phyloP scores from a whole-genome alignment of 2,113 vertebrate genomes.

The Macroglossus sobrinus region DNA sequence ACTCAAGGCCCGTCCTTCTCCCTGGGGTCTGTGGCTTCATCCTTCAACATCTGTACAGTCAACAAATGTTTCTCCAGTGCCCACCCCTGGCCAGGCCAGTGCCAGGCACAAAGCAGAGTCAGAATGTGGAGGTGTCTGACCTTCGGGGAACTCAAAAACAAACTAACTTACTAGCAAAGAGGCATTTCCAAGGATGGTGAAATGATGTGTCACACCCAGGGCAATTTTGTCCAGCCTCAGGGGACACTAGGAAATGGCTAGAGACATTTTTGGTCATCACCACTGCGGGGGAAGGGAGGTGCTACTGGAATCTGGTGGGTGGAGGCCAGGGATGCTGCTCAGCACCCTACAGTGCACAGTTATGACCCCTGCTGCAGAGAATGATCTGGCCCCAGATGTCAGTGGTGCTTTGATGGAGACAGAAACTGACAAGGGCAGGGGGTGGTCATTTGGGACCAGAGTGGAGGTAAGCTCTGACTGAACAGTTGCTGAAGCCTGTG shows the following conservation, averaged over 20 bases:
- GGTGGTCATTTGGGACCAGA: no score
- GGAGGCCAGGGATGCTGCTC: neutral
- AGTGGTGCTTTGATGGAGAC: neutral
- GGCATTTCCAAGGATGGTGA: neutral
- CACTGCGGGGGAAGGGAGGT: neutral
- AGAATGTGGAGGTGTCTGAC: neutral
- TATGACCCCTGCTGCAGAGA: neutral
- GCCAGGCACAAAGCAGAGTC: no score
- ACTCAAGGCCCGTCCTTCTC: neutral
- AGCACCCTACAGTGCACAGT: fast-evolving
- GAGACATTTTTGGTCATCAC: neutral
- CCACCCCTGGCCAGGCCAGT: neutral
- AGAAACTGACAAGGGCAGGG: neutral
- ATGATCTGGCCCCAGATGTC: neutral
- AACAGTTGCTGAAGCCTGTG: neutral
- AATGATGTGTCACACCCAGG: neutral
- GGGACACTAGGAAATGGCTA: neutral
- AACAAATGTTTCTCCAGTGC: neutral
- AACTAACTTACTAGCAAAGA: neutral
- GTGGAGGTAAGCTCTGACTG: neutral
- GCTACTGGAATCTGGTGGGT: no score
- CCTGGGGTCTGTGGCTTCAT: neutral
- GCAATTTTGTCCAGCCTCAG: neutral
- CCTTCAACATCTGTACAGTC: neutral
- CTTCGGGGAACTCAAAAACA: neutral